Conservation (phyloP, 2,797 vertebrate species). For the Sarcoramphus papa region DNA sequence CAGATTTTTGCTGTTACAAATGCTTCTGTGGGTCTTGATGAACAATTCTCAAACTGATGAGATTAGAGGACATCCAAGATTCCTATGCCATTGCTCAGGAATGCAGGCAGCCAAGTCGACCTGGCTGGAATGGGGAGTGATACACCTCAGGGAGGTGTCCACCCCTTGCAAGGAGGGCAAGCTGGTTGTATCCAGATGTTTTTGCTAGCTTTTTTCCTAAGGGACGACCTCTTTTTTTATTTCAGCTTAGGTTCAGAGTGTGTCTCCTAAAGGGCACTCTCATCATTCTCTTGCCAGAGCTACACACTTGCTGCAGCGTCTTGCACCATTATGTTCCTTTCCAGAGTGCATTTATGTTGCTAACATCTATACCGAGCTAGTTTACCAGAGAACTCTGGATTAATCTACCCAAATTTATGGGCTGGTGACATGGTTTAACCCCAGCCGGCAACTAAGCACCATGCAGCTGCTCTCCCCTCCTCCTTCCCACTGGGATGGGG, state of each 20-base stretch:
- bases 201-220: background rate
- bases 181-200: background rate
- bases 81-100: background rate
- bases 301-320: background rate
- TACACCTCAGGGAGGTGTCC: background rate
- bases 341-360: background rate
- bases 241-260: background rate
- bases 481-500: too few species aligned
- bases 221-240: background rate
- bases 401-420: background rate
- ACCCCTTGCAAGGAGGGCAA: background rate
- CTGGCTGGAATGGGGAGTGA: background rate
- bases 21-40: background rate
- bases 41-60: background rate
- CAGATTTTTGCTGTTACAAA: background rate
- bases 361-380: background rate
- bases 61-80: background rate
- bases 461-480: too few species aligned
- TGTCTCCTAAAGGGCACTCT: background rate
- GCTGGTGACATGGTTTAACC: background rate
- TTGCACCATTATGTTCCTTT: background rate
- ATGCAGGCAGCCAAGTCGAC: background rate
- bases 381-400: background rate
- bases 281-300: background rate
- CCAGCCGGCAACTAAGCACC: too few species aligned